Percentiles rank a stretch among this genome's conserved stretches.
phyloP scores from a whole-genome alignment of 2,797 vertebrate genomes.

The Melanotaenia parkinsoni region DNA sequence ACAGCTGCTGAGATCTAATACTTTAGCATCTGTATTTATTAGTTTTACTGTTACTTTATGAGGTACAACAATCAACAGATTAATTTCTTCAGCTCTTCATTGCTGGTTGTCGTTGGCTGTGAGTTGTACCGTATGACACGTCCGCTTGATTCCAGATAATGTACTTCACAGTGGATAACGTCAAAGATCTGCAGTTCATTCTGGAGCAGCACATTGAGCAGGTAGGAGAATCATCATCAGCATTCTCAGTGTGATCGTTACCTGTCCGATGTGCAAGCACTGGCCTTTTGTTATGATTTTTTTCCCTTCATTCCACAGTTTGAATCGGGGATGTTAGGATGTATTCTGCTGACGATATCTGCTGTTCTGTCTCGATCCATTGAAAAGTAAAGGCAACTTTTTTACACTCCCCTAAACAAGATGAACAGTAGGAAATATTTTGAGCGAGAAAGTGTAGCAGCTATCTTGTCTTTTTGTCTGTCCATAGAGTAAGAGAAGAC shows the following conservation, averaged over 20 bases:
- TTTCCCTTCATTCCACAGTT: slow-evolving; percentile 80
- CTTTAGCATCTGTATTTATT: neutral
- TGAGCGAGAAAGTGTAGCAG: neutral
- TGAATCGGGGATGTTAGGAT: slow-evolving; percentile 87
- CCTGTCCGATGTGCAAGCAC: neutral
- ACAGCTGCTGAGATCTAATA: neutral
- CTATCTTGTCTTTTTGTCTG: slow-evolving; percentile 15
- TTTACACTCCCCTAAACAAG: neutral
- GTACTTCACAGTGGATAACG: slow-evolving; percentile 69
- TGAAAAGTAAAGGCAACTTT: slow-evolving; percentile 75
- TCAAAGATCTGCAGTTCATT: slow-evolving; percentile 72
- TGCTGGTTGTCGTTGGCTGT: neutral
- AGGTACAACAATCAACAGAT: neutral
- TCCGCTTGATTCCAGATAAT: slow-evolving; percentile 66
- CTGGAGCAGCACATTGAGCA: slow-evolving; percentile 80
- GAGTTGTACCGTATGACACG: neutral
- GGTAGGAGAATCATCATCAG: slow-evolving; percentile 49
- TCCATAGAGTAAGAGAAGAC: slow-evolving; percentile 86
- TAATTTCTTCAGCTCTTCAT: neutral
- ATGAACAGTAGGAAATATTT: neutral
- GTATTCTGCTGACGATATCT: slow-evolving; percentile 90
- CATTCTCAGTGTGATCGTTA: neutral
- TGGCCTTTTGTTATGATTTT: neutral
- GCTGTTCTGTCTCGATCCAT: slow-evolving; percentile 91
- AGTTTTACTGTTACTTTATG: neutral